phyloP scores from a whole-genome alignment of 1,140 invertebrate genomes.

The Rhysida immarginata region DNA sequence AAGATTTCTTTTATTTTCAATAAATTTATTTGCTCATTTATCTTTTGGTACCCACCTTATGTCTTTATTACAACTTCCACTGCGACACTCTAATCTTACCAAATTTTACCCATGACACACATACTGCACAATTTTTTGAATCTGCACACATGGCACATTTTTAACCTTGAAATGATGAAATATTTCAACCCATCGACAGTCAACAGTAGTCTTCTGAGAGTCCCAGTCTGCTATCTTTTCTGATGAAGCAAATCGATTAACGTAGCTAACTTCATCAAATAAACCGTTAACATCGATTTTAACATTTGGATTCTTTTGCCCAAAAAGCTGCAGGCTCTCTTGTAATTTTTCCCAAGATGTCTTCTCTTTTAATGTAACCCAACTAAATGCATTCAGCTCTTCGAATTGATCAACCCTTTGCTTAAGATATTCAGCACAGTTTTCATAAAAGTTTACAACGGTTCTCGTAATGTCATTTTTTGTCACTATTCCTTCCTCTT shows the following conservation, averaged over 20 bases:
- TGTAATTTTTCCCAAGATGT: conserved; percentile 4
- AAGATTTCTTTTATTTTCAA: too few relatives aligned
- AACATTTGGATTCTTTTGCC: conserved; percentile 7
- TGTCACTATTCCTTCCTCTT: conserved; percentile 4
- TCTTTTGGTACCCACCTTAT: too few relatives aligned
- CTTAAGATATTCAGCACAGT: conserved; percentile 5
- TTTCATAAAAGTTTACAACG: conserved; percentile 3
- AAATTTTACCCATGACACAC: too few relatives aligned
- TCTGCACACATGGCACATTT: conserved; percentile 8
- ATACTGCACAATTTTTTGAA: conserved; percentile 12
- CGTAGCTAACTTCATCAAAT: conserved; percentile 9
- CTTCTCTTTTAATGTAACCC: conserved; percentile 1
- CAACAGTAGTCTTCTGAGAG: conserved; percentile 5
- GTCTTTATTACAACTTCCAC: too few relatives aligned
- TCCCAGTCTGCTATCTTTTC: conserved; percentile 13
- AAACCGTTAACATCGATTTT: conserved; percentile 1
- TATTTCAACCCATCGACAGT: conserved; percentile 10
- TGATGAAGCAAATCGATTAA: conserved; percentile 10
- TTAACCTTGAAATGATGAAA: conserved; percentile 10
- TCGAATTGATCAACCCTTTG: conserved; percentile 3
- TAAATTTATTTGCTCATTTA: too few relatives aligned
- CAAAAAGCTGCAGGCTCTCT: conserved; percentile 5
- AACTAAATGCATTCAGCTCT: conserved; percentile 4
- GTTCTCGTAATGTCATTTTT: conserved; percentile 7
- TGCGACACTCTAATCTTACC: too few relatives aligned